Percentiles rank a stretch among this genome's conserved stretches.
phyloP scores from a whole-genome alignment of 2,113 vertebrate genomes.

The Tyrannus savana region DNA sequence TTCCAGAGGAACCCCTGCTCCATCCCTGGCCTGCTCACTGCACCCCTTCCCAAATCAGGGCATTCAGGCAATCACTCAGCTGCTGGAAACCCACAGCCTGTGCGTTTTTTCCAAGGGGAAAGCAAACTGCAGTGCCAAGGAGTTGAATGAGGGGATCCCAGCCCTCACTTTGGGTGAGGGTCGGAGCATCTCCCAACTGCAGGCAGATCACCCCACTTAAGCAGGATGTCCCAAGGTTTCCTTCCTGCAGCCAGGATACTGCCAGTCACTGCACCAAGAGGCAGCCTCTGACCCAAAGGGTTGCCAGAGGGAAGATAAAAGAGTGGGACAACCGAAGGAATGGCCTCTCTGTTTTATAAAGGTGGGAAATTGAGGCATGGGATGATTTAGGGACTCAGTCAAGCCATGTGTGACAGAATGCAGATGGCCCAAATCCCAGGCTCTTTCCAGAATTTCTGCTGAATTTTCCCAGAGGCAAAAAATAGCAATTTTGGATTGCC shows the following conservation, averaged over 20 bases:
- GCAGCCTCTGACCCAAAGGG: background rate
- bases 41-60: background rate
- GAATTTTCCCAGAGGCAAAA: constrained; percentile 40
- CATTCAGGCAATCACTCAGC: background rate
- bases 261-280: background rate
- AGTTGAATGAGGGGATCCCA: background rate
- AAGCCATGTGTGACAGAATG: background rate
- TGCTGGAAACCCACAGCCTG: background rate
- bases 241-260: background rate
- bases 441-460: constrained; percentile 22
- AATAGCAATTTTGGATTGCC: constrained; percentile 24
- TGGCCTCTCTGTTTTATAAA: background rate
- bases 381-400: background rate
- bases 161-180: background rate
- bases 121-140: background rate
- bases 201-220: background rate
- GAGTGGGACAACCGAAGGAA: background rate
- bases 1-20: background rate
- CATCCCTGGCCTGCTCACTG: background rate
- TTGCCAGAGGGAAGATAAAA: background rate
- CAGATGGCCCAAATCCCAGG: constrained; percentile 10
- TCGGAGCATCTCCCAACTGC: background rate
- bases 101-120: background rate
- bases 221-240: rapidly evolving
- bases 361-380: background rate